Evolutionary conservation across 2,113 vertebrate species (phyloP), one percentile per base, ranked within the genome.

Genomic region (Mesocricetus auratus): DNA sequence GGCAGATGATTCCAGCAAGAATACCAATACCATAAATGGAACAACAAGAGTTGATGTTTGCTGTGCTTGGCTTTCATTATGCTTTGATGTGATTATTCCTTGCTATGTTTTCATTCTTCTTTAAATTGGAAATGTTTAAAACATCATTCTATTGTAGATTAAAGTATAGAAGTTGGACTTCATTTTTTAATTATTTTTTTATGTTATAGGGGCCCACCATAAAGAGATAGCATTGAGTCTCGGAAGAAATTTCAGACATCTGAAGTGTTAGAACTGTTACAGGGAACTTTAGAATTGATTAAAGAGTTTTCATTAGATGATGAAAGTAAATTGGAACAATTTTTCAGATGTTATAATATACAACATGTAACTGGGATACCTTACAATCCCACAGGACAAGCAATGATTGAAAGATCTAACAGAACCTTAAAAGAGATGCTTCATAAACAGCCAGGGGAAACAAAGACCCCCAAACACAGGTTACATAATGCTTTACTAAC

Each of bases 21-120:
- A 29, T 31, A 56, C 33, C n/a, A 47, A 13, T 22, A 17, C 5
- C 50, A 53, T 9, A 79, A 29, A 58, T 36, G 5, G 6, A 81
- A 81, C 0, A 1, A 58, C 5, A n/a, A 11, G 5, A 81, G 36
- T 26, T 24, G 9, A 19, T 3, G 2, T 13, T 81, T n/a, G 8
- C 16, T 81, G 53, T 24, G 53, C 21, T 81, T 33, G 22, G 17
- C n/a, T 81, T n/a, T 81, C 21, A 13, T 58, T 56, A 24, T 81
- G 36, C 36, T 58, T 81, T 81, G 33, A n/a, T 58, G 5, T n/a
- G 21, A n/a, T 81, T 53, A 58, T 58, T 81, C 33, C 8, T 58
- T 81, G 78, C 21, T n/a, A n/a, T 7, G 10, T 6, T 36, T 81
- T 22, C 21, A 56, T 58, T 58, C 10, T n/a, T 58, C 78, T n/a